Evolutionary conservation across 2,888 invertebrate species (phyloP).

Genomic region (Agonopterix heracliana): DNA sequence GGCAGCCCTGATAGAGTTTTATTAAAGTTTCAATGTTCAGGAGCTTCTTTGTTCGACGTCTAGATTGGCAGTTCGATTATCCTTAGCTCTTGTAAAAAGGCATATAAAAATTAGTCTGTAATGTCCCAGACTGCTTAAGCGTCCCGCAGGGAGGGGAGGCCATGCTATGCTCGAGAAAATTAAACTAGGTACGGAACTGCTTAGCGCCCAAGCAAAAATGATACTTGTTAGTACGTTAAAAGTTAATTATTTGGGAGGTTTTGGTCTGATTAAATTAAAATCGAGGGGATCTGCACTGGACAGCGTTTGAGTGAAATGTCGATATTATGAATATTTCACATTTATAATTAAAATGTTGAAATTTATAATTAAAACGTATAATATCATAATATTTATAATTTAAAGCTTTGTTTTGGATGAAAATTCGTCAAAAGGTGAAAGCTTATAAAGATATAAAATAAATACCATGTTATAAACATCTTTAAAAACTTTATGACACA

Average conservation of each 20-base stretch:
- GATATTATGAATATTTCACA: too few relatives aligned
- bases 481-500: too few relatives aligned
- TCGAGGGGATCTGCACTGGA: not conserved
- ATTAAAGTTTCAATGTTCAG: constrained; percentile 40
- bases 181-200: constrained; percentile 28
- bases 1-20: constrained; percentile 23
- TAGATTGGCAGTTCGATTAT: constrained; percentile 74
- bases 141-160: constrained; percentile 46
- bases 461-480: too few relatives aligned
- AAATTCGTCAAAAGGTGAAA: too few relatives aligned
- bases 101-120: constrained; percentile 66
- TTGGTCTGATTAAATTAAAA: not conserved
- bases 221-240: constrained; percentile 16
- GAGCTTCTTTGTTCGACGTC: constrained; percentile 49
- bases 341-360: too few relatives aligned
- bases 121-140: constrained; percentile 66
- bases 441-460: too few relatives aligned
- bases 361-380: too few relatives aligned
- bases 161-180: constrained; percentile 35
- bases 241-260: not conserved
- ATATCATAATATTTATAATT: too few relatives aligned
- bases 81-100: constrained; percentile 57
- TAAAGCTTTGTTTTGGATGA: too few relatives aligned
- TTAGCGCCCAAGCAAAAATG: constrained; percentile 30
- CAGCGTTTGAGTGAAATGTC: too few relatives aligned